Evolutionary conservation across 2,113 vertebrate genomes (phyloP).

Genomic region (Peucedramus taeniatus): DNA sequence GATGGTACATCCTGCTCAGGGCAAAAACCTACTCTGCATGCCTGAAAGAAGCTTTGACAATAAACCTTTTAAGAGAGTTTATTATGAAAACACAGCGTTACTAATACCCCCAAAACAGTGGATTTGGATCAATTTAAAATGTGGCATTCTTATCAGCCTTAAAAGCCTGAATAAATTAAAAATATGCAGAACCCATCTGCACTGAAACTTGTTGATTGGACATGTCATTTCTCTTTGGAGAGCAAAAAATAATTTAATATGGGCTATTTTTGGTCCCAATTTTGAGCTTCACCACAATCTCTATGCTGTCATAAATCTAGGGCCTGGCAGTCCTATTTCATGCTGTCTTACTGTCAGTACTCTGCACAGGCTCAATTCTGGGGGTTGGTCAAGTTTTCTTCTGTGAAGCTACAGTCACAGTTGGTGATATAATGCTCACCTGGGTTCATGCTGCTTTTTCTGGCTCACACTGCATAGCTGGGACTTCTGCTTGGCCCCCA

Average conservation of each 20-base stretch:
- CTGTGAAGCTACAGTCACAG: neutral
- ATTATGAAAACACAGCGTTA: conserved; percentile 9
- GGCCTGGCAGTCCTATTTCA: neutral
- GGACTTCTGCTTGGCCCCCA: neutral
- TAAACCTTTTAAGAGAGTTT: conserved; percentile 38
- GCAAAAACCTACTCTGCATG: conserved; percentile 16
- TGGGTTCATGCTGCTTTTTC: neutral
- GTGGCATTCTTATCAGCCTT: neutral
- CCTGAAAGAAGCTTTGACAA: conserved; percentile 39
- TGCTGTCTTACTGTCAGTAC: neutral
- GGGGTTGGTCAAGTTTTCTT: neutral
- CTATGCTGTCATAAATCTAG: neutral
- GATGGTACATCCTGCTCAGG: neutral
- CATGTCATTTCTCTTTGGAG: neutral
- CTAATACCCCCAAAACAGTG: conserved; percentile 26
- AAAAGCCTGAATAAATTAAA: conserved; percentile 39
- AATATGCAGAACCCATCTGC: conserved; percentile 32
- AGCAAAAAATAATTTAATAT: neutral
- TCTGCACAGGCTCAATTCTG: neutral
- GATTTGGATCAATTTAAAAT: conserved; percentile 21
- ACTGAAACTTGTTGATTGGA: conserved; percentile 34
- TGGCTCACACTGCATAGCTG: neutral
- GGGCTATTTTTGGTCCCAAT: neutral
- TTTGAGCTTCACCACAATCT: neutral
- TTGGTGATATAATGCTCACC: neutral